Evolutionary conservation across 2,113 vertebrate species (phyloP).

Genomic region (Melanostigma gelatinosum): DNA sequence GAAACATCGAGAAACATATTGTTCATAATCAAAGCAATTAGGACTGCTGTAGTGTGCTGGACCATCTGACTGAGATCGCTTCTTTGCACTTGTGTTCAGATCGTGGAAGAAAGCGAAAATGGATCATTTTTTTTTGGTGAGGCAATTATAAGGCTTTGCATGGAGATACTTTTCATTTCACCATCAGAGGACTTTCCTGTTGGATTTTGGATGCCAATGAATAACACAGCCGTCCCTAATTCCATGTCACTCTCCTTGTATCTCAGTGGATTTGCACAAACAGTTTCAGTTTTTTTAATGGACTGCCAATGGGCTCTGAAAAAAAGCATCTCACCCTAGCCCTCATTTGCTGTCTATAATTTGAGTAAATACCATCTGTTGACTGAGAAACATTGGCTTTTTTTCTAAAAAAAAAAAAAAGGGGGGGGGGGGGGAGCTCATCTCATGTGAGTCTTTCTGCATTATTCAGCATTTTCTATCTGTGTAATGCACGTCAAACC

Average conservation of each 20-base stretch:
- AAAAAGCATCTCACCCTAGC: conserved; percentile 39
- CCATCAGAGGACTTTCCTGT: conserved; percentile 49
- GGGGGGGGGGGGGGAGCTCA: neutral
- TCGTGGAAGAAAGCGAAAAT: conserved; percentile 26
- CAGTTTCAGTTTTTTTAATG: conserved; percentile 51
- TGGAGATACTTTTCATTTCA: conserved; percentile 52
- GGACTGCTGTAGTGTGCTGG: conserved; percentile 15
- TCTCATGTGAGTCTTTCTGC: conserved; percentile 53
- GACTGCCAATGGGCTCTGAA: conserved; percentile 55
- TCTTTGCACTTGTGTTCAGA: conserved; percentile 52
- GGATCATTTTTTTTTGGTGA: conserved; percentile 1
- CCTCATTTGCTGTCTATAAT: conserved; percentile 60
- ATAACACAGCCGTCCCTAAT: conserved; percentile 37
- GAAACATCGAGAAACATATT: conserved; percentile 46
- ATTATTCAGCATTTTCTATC: conserved; percentile 50
- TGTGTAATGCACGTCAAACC: conserved; percentile 52
- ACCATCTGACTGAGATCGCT: conserved; percentile 34
- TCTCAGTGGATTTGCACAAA: conserved; percentile 40
- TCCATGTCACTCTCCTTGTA: conserved; percentile 43
- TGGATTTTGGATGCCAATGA: conserved; percentile 55
- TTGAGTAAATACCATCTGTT: conserved; percentile 67
- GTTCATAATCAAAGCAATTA: conserved; percentile 61
- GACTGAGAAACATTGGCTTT: conserved; percentile 56
- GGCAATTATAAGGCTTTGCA: conserved; percentile 49
- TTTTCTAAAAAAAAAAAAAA: conserved; percentile 1